Evolutionary conservation across 2,888 invertebrate genomes (phyloP), one percentile per base, ranked within the genome.

Genomic region (Tachina lurida): DNA sequence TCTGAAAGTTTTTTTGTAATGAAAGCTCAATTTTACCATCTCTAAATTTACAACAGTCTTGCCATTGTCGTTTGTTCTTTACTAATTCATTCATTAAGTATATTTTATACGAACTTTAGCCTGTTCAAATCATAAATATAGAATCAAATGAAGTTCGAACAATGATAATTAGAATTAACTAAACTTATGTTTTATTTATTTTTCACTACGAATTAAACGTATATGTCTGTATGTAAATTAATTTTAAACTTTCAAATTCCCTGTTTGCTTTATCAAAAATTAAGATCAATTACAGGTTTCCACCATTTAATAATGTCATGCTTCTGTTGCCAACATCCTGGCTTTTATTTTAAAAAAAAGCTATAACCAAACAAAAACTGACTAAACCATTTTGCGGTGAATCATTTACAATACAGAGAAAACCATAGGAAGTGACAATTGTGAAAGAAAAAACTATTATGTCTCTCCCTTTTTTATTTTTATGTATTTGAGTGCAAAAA

Each of bases 271-370:
- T 74, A 41, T 58, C 71, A 58, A 5, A 43, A 22, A 68, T 74
- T 58, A 1, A 74, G 67, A 52, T 81, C 58, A 74, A 67, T 68
- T 43, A 45, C 17, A 43, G 39, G 47, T 43, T 56, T 74, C 22
- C 19, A 31, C 56, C n/a, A 65, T 65, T 54, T 12, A 60, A 5
- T 31, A 31, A 58, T 10, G 41, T 17, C 43, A 71, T 63, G 54
- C 31, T 56, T 31, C 17, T 73, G 49, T n/a, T 52, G 52, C 60
- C 67, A 81, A 81, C 80, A 74, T 81, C 74, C 74, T 68, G 80
- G 43, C 19, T 54, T 68, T 68, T 74, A 41, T 31, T 22, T 2
- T 2, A 22, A 22, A 22, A 22, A 22, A 19, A 22, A 43, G 10
- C 56, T 49, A 45, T 43, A 63, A 31, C n/a, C 52, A 12, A 54